phyloP scores from a whole-genome alignment of 1,140 invertebrate genomes.

The Harpegnathos saltator region DNA sequence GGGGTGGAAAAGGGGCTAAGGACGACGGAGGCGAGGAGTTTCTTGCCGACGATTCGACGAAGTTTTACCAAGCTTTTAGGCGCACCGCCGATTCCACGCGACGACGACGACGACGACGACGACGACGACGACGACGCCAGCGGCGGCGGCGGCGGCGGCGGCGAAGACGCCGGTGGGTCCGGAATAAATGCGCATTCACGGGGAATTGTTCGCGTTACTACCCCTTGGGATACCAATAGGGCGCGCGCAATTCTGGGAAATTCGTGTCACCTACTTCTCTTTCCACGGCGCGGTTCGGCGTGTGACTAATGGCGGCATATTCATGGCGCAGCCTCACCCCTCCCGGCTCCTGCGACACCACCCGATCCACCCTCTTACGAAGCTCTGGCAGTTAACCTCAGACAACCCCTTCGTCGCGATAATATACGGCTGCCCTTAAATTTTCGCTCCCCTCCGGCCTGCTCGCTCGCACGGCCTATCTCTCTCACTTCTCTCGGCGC shows the following conservation, averaged over 20 bases:
- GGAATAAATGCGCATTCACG: slow-evolving; percentile 74
- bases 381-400: slow-evolving; percentile 78
- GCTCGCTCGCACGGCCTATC: slow-evolving; percentile 40
- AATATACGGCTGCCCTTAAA: slow-evolving; percentile 77
- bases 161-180: no score
- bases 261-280: slow-evolving; percentile 77
- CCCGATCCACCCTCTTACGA: slow-evolving; percentile 63
- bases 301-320: slow-evolving; percentile 78
- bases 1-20: background rate
- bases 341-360: slow-evolving; percentile 43
- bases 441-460: slow-evolving; percentile 70
- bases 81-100: slow-evolving; percentile 11
- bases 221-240: slow-evolving; percentile 73
- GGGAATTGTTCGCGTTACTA: slow-evolving; percentile 74
- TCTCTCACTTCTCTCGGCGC: slow-evolving; percentile 36
- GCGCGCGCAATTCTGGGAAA: slow-evolving; percentile 74
- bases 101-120: no score
- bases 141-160: background rate
- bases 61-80: slow-evolving; percentile 67
- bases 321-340: slow-evolving; percentile 69
- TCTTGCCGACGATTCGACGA: slow-evolving; percentile 48
- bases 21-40: slow-evolving; percentile 38
- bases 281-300: slow-evolving; percentile 73
- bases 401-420: slow-evolving; percentile 74
- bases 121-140: no score